Percentiles rank a stretch among this genome's conserved stretches.
Conservation (phyloP, 1,140 invertebrate species). For the Augochlora pura region DNA sequence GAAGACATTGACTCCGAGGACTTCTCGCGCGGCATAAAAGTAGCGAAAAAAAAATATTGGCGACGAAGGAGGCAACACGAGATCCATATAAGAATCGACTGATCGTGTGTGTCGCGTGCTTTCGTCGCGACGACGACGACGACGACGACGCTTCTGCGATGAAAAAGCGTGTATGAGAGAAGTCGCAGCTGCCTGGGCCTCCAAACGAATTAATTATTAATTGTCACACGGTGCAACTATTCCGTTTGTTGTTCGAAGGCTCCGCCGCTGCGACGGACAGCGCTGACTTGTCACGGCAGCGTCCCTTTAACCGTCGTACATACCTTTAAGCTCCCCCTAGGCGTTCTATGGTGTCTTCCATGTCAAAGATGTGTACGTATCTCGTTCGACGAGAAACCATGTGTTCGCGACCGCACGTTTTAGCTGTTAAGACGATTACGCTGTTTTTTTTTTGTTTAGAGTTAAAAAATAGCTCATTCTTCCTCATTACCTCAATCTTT, state of each 20-base stretch:
- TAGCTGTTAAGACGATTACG: conserved; percentile 48
- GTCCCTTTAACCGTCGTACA: conserved; percentile 58
- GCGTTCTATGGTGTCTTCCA: conserved; percentile 52
- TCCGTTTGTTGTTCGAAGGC: conserved; percentile 30
- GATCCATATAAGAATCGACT: conserved; percentile 43
- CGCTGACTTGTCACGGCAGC: conserved; percentile 75
- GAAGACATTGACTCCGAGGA: too few species aligned
- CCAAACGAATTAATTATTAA: conserved; percentile 3
- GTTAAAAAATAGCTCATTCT: conserved; percentile 55
- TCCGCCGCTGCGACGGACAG: conserved; percentile 69
- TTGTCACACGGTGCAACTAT: not conserved
- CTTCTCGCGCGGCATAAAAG: not conserved
- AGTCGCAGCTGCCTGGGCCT: conserved; percentile 70
- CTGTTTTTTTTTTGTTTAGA: conserved; percentile 53
- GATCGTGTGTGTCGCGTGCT: conserved; percentile 39
- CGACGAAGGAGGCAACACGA: not conserved
- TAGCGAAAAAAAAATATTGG: not conserved
- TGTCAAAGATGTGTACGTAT: conserved; percentile 67
- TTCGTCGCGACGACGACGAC: conserved; percentile 48
- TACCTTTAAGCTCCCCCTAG: conserved; percentile 50
- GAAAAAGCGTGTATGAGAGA: conserved; percentile 62
- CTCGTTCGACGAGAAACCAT: conserved; percentile 69
- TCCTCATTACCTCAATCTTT: conserved; percentile 73
- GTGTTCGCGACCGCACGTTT: not conserved
- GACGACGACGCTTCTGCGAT: conserved; percentile 71